Evolutionary conservation across 2,113 vertebrate genomes (phyloP).

Genomic region (Vulpes vulpes): DNA sequence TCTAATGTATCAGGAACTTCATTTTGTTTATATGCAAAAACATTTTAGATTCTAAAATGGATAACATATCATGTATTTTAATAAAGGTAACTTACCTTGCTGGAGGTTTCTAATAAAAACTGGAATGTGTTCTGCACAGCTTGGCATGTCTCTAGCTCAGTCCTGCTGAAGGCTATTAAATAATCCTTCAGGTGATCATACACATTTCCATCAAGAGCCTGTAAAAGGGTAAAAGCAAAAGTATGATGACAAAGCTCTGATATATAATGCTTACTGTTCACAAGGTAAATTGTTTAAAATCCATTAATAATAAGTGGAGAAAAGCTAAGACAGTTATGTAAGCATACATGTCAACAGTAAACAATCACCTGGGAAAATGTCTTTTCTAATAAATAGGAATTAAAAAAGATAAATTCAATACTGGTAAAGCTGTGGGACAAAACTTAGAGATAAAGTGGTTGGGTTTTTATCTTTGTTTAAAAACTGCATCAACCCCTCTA

Average conservation of each 20-base stretch:
- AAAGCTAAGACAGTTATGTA: slow-evolving; percentile 25
- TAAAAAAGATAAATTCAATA: slow-evolving; percentile 30
- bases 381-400: slow-evolving; percentile 35
- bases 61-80: not conserved
- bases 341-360: not conserved
- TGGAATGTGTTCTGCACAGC: slow-evolving; percentile 97
- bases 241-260: slow-evolving; percentile 25
- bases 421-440: not conserved
- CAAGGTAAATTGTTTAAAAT: slow-evolving; percentile 56
- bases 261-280: not conserved
- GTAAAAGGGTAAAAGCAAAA: slow-evolving; percentile 48
- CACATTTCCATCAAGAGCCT: slow-evolving; percentile 97
- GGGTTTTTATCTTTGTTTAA: slow-evolving; percentile 21
- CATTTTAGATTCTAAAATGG: slow-evolving; percentile 20
- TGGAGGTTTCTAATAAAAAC: slow-evolving; percentile 97
- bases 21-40: slow-evolving; percentile 46
- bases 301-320: slow-evolving; percentile 28
- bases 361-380: not conserved
- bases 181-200: slow-evolving; percentile 97
- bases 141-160: slow-evolving; percentile 97
- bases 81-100: slow-evolving; percentile 90
- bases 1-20: not conserved
- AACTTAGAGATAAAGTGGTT: not conserved
- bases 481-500: not conserved
- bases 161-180: slow-evolving; percentile 96